Conservation (phyloP, 2,113 vertebrate species). For the Colaptes auratus region DNA sequence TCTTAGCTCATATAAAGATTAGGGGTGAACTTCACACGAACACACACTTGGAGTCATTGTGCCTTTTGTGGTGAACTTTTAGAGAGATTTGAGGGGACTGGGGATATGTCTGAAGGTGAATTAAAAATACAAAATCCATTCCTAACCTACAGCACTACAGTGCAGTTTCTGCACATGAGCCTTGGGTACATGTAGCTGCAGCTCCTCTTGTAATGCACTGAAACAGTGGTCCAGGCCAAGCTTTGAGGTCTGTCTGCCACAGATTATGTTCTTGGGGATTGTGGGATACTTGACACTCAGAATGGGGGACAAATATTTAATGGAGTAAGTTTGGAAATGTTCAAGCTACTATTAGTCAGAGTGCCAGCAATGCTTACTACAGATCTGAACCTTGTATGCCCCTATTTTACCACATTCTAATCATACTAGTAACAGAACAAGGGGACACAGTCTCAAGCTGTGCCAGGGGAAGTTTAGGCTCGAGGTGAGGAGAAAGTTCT, state of each 20-base stretch:
- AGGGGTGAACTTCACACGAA: slow-evolving; percentile 10
- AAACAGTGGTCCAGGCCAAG: background rate
- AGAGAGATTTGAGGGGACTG: background rate
- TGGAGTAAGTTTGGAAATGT: background rate
- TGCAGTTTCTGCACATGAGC: background rate
- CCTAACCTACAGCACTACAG: background rate
- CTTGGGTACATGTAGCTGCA: background rate
- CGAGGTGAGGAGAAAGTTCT: no score
- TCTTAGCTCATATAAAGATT: slow-evolving; percentile 14
- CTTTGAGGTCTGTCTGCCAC: background rate
- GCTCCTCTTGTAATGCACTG: background rate
- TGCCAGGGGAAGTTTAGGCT: no score
- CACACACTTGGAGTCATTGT: background rate
- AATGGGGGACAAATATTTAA: background rate
- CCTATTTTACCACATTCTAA: background rate
- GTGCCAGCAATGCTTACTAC: background rate
- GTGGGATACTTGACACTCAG: background rate
- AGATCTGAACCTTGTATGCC: background rate
- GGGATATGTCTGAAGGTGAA: background rate
- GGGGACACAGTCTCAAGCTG: no score
- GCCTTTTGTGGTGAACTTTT: background rate
- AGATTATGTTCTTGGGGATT: background rate
- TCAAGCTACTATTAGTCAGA: background rate
- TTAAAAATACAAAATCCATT: background rate
- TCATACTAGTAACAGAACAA: background rate